A percentile compares a stretch with the other conserved stretches of the same genome.
Evolutionary conservation across 2,113 vertebrate species (phyloP).

Genomic region (Eublepharis macularius): DNA sequence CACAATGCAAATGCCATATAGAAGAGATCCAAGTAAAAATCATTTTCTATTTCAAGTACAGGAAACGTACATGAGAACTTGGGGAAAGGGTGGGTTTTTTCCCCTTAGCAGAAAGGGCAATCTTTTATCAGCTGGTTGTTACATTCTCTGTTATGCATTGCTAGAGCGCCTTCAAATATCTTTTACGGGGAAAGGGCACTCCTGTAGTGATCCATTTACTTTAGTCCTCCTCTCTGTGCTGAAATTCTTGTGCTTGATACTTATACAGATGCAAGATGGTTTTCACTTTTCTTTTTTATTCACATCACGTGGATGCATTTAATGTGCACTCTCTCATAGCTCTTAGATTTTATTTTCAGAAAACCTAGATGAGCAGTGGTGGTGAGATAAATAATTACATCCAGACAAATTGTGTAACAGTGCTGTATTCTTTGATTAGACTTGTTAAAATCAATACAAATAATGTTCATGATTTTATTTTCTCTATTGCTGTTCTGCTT

Average conservation of each 20-base stretch:
- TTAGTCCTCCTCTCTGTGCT: background rate
- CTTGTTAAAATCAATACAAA: conserved; percentile 9
- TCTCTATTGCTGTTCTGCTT: background rate
- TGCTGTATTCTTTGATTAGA: background rate
- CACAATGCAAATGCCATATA: background rate
- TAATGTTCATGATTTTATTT: background rate
- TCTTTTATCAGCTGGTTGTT: background rate
- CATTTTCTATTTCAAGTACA: background rate
- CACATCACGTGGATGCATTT: background rate
- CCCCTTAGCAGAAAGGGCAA: no score
- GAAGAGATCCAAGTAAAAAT: background rate
- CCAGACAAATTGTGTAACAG: conserved; percentile 19
- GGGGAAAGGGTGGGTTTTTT: background rate
- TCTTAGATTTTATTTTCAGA: conserved; percentile 13
- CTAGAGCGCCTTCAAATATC: background rate
- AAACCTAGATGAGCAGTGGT: conserved; percentile 15
- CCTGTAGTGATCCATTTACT: background rate
- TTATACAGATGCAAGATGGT: background rate
- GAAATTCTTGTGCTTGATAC: background rate
- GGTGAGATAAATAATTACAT: background rate
- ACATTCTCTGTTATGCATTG: no score
- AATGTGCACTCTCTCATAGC: background rate
- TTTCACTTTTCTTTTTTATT: background rate
- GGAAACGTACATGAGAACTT: background rate
- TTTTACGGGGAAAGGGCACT: background rate